These are phyloP conservation scores for Habroteleia sp. DNA, from an alignment of 2,888 invertebrate species.

Conservation along the genomic window DNA sequence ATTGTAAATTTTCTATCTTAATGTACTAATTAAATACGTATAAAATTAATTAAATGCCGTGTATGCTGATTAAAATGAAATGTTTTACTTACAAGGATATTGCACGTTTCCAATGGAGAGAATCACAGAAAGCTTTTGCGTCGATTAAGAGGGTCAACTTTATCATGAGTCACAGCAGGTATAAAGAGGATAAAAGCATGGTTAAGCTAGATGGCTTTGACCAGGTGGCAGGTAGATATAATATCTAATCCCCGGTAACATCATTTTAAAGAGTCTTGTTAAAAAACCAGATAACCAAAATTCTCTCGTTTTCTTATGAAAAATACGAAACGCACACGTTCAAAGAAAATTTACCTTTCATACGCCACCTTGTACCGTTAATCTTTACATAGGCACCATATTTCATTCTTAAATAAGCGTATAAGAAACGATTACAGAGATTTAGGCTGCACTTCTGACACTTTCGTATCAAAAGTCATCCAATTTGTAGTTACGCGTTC, in stretches of 20 bases:
- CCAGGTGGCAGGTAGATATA: constrained; percentile 61
- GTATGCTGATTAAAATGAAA: constrained; percentile 41
- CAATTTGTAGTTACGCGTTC: constrained; percentile 36
- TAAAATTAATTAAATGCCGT: constrained; percentile 26
- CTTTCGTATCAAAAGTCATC: constrained; percentile 47
- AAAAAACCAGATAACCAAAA: constrained; percentile 57
- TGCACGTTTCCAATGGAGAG: constrained; percentile 32
- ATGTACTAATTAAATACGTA: constrained; percentile 29
- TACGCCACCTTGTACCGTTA: constrained; percentile 50
- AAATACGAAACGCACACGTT: constrained; percentile 54
- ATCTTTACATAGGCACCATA: constrained; percentile 34
- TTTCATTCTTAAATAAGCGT: constrained; percentile 32
- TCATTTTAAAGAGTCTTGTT: constrained; percentile 58
- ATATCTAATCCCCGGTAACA: constrained; percentile 60
- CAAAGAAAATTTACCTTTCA: constrained; percentile 48
- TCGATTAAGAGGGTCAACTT: constrained; percentile 61
- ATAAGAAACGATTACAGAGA: constrained; percentile 47
- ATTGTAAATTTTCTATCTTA: constrained; percentile 13
- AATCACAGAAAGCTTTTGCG: constrained; percentile 56
- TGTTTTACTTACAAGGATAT: constrained; percentile 36
- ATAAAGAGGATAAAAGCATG: constrained; percentile 56
- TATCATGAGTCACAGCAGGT: constrained; percentile 53
- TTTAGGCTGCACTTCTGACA: constrained; percentile 36
- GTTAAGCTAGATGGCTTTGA: constrained; percentile 49
- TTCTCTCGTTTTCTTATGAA: constrained; percentile 58